These are phyloP conservation scores for Pogonomyrmex barbatus DNA, from an alignment of 1,140 invertebrate species.

Conservation along the genomic window DNA sequence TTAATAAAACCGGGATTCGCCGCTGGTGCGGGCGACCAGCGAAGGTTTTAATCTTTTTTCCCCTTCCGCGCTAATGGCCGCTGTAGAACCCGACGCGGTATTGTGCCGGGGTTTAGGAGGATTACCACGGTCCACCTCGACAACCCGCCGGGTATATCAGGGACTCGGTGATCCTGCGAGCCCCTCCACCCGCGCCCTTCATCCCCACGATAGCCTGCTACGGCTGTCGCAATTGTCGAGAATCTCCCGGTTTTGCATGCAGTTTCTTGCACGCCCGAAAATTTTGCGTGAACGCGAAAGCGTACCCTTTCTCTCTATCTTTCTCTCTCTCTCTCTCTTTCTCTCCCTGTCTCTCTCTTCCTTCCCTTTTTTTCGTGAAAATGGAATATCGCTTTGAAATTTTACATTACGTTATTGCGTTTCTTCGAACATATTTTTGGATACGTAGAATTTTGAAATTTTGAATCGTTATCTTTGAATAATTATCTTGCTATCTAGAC, in stretches of 20 bases:
- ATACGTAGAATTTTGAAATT: conserved; percentile 10
- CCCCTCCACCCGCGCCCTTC: conserved; percentile 13
- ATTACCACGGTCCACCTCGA: conserved; percentile 72
- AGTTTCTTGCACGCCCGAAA: conserved; percentile 40
- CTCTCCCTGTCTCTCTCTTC: neutral
- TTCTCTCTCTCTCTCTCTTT: conserved; percentile 22
- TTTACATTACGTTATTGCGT: conserved; percentile 31
- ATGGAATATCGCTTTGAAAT: conserved; percentile 36
- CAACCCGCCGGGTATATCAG: conserved; percentile 70
- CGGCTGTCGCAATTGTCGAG: conserved; percentile 53
- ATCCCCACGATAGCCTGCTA: conserved; percentile 23
- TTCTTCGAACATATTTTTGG: conserved; percentile 17
- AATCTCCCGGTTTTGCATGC: conserved; percentile 51
- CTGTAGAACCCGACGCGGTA: conserved; percentile 66
- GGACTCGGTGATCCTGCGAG: conserved; percentile 56
- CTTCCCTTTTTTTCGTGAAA: neutral
- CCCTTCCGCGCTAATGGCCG: conserved; percentile 67
- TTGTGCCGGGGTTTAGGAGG: conserved; percentile 72
- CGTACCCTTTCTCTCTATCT: neutral
- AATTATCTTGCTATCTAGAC: neutral
- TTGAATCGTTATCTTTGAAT: conserved; percentile 12
- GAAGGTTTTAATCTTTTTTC: conserved; percentile 72
- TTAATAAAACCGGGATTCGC: conserved; percentile 70
- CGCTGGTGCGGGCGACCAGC: conserved; percentile 55
- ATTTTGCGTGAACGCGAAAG: conserved; percentile 41